phyloP scores from a whole-genome alignment of 37 sponge, comb jelly and placozoan genomes.

The Chondrilla cf. caribensis region DNA sequence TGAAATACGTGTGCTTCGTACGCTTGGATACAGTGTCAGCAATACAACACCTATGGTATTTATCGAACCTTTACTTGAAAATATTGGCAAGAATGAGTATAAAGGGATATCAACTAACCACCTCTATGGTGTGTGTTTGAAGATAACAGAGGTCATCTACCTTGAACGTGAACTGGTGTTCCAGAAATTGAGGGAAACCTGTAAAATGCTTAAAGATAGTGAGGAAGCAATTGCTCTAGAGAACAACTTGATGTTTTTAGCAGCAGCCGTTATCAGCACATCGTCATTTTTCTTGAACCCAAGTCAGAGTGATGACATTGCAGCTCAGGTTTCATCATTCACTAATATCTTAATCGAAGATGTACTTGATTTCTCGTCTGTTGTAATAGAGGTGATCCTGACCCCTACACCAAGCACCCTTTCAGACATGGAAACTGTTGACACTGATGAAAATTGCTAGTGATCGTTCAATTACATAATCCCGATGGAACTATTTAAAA shows the following conservation, averaged over 20 bases:
- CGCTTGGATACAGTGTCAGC: conserved; percentile 56
- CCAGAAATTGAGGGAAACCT: not conserved
- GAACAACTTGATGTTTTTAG: conserved; percentile 48
- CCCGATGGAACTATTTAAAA: too few species aligned
- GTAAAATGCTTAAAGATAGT: not conserved
- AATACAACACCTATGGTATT: conserved; percentile 54
- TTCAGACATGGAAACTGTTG: too few species aligned
- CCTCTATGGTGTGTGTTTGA: conserved; percentile 57
- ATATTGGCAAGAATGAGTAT: conserved; percentile 32
- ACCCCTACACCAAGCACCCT: not conserved
- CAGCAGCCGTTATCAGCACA: conserved; percentile 54
- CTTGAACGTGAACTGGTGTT: conserved; percentile 9
- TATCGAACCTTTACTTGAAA: conserved; percentile 72
- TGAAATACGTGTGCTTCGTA: conserved; percentile 81
- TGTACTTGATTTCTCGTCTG: conserved; percentile 53
- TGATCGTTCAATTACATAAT: too few species aligned
- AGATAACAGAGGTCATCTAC: conserved; percentile 56
- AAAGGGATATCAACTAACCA: conserved; percentile 46
- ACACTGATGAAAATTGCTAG: too few species aligned
- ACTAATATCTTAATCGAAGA: conserved; percentile 55
- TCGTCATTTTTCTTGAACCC: conserved; percentile 63
- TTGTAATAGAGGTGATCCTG: conserved; percentile 64
- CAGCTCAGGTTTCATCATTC: conserved; percentile 41
- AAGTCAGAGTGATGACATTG: conserved; percentile 40
- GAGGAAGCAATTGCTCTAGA: conserved; percentile 30